These are phyloP conservation scores for Podabrus alpinus DNA, from an alignment of 2,888 invertebrate genomes.

Conservation along the genomic window DNA sequence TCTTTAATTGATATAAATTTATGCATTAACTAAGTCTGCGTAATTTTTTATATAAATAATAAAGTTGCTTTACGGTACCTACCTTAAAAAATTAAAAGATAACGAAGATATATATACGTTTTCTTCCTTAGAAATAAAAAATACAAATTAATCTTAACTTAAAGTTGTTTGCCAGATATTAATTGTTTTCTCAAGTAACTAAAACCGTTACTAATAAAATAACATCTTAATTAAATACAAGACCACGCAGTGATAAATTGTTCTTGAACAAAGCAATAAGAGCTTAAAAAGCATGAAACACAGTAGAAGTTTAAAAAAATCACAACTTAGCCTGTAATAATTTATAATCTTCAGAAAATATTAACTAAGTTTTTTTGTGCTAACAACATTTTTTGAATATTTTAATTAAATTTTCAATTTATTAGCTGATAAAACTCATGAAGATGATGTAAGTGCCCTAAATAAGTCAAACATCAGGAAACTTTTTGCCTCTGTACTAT, in stretches of 20 bases:
- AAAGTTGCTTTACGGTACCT: neutral
- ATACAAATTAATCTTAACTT: constrained; percentile 10
- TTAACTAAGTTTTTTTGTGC: neutral
- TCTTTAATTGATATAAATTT: neutral
- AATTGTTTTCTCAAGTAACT: constrained; percentile 8
- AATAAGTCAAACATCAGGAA: no score
- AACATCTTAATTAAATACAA: constrained; percentile 3
- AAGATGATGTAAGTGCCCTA: neutral
- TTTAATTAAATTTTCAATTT: neutral
- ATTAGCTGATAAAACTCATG: neutral
- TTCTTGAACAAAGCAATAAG: neutral
- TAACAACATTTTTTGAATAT: neutral
- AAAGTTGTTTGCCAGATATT: constrained; percentile 11
- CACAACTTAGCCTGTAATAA: neutral
- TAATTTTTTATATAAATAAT: neutral
- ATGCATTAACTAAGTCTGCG: neutral
- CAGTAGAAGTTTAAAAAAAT: neutral
- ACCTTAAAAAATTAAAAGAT: neutral
- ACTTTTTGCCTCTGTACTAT: neutral
- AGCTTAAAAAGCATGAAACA: neutral
- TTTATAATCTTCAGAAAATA: neutral
- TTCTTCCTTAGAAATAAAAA: neutral
- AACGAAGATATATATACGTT: neutral
- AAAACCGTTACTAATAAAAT: constrained; percentile 8
- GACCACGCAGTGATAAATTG: constrained; percentile 4